phyloP scores from a whole-genome alignment of 2,888 invertebrate species.

The Trichopria drosophilae region DNA sequence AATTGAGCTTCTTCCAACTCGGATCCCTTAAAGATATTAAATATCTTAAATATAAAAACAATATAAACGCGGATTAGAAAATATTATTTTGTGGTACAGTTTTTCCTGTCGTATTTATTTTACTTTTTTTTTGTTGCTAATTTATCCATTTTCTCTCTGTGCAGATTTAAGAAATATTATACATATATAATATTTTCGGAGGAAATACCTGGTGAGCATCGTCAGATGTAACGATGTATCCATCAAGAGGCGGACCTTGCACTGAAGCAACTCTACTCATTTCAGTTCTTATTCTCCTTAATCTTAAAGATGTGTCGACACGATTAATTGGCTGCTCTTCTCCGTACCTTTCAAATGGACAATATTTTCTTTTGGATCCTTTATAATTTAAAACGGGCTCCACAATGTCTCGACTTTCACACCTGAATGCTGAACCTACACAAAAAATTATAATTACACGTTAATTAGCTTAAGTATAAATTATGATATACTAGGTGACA shows the following conservation, averaged over 20 bases:
- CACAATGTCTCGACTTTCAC: conserved; percentile 30
- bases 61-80: too few relatives aligned
- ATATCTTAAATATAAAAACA: too few relatives aligned
- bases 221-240: conserved; percentile 75
- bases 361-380: conserved; percentile 45
- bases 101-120: too few relatives aligned
- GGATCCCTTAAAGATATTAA: too few relatives aligned
- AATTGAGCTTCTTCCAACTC: too few relatives aligned
- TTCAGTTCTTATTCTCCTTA: conserved; percentile 58
- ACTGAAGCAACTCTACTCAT: conserved; percentile 60
- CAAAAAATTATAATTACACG: conserved; percentile 15
- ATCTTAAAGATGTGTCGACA: conserved; percentile 55
- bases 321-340: conserved; percentile 56
- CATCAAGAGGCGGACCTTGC: conserved; percentile 65
- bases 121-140: too few relatives aligned
- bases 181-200: too few relatives aligned
- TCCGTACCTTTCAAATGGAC: conserved; percentile 37
- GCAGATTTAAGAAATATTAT: too few relatives aligned
- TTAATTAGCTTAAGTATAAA: too few relatives aligned
- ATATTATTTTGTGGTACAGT: too few relatives aligned
- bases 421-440: conserved; percentile 26
- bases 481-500: too few relatives aligned
- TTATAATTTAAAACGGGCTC: conserved; percentile 40
- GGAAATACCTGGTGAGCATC: conserved; percentile 76
- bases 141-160: too few relatives aligned